Percentiles rank a stretch among this genome's conserved stretches.
These are phyloP conservation scores for Macropus fuliginosus DNA, from an alignment of 2,797 vertebrate species.

Conservation along the genomic window DNA sequence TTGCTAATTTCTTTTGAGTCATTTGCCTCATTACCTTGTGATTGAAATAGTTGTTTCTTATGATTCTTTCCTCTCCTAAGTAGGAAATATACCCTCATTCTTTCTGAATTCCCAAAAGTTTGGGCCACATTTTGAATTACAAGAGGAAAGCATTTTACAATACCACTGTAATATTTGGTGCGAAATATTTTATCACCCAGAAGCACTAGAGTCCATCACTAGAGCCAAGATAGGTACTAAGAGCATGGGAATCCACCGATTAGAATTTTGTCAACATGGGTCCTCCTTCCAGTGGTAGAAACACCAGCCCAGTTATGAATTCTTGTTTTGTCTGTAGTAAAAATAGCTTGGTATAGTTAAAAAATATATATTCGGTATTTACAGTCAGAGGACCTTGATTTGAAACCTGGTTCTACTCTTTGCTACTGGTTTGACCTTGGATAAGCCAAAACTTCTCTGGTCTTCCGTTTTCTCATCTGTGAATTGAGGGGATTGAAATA, in stretches of 20 bases:
- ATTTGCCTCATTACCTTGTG: conserved; percentile 6
- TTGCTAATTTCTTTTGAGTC: conserved; percentile 9
- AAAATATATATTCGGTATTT: background rate
- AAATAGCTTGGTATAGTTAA: background rate
- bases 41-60: conserved; percentile 11
- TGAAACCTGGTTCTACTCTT: background rate
- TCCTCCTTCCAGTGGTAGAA: background rate
- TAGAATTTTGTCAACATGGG: background rate
- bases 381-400: background rate
- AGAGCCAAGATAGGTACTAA: background rate
- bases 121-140: background rate
- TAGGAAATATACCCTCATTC: background rate
- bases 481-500: background rate
- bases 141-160: background rate
- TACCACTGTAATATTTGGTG: background rate
- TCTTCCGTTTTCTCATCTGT: background rate
- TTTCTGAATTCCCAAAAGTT: background rate
- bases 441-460: background rate
- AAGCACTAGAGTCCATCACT: background rate
- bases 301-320: background rate
- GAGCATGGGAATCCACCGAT: background rate
- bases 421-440: background rate
- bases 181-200: background rate
- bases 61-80: background rate
- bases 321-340: background rate